Conservation (phyloP, 2,113 vertebrate species). For the Callionymus lyra region DNA sequence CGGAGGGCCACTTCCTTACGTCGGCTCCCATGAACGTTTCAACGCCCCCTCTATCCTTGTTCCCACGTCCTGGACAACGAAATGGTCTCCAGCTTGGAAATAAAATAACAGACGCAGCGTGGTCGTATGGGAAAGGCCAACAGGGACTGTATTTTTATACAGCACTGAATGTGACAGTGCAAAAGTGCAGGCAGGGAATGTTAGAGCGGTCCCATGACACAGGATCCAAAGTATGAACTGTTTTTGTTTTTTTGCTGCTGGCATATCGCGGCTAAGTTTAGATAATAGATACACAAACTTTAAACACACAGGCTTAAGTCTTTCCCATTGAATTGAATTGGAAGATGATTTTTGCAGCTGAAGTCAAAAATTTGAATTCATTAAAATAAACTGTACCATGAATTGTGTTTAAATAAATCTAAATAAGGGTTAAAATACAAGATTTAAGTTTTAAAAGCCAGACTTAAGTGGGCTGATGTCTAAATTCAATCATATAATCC, state of each 20-base stretch:
- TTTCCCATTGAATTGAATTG: too few species aligned
- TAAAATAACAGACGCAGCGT: conserved; percentile 38
- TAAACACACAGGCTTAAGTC: conserved; percentile 1
- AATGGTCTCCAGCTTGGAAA: conserved; percentile 15
- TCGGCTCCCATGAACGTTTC: conserved; percentile 42
- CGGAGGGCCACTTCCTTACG: conserved; percentile 41
- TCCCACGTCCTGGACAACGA: conserved; percentile 48
- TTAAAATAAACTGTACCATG: too few species aligned
- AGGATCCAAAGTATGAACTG: conserved; percentile 41
- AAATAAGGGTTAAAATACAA: too few species aligned
- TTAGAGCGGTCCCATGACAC: conserved; percentile 45
- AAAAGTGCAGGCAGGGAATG: conserved; percentile 8
- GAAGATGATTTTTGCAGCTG: too few species aligned
- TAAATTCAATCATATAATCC: too few species aligned
- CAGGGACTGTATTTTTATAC: conserved; percentile 29
- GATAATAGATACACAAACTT: conserved; percentile 4
- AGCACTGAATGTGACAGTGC: conserved; percentile 11
- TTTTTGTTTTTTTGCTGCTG: conserved; percentile 34
- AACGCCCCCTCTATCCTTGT: conserved; percentile 55
- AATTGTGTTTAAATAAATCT: too few species aligned
- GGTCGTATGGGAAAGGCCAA: conserved; percentile 55
- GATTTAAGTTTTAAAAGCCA: too few species aligned
- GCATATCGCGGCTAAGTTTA: conserved; percentile 53
- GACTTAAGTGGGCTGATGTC: too few species aligned
- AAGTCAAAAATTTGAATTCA: too few species aligned